These are phyloP conservation scores for Linnaemya tessellans DNA, from an alignment of 2,888 invertebrate genomes.

Conservation along the genomic window DNA sequence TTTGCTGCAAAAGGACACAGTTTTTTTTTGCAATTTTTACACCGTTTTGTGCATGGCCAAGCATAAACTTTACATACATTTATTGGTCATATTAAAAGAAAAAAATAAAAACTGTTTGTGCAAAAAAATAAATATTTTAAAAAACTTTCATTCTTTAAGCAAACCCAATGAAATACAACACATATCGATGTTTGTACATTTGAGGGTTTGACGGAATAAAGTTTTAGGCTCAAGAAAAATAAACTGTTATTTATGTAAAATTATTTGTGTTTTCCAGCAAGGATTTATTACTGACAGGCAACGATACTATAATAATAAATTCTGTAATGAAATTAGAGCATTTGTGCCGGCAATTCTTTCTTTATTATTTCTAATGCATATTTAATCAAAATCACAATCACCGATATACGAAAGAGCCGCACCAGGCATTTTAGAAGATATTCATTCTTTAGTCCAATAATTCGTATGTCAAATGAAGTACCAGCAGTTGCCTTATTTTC, in stretches of 20 bases:
- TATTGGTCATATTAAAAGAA: constrained; percentile 65
- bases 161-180: constrained; percentile 33
- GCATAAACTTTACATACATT: constrained; percentile 68
- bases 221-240: constrained; percentile 9
- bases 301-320: too few species aligned
- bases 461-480: too few species aligned
- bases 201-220: constrained; percentile 1
- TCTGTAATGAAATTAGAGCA: too few species aligned
- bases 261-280: too few species aligned
- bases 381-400: too few species aligned
- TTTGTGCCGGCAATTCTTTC: too few species aligned
- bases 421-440: too few species aligned
- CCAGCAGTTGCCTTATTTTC: too few species aligned
- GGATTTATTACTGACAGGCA: too few species aligned
- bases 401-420: too few species aligned
- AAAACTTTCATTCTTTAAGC: constrained; percentile 59
- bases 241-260: not conserved
- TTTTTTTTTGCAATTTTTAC: constrained; percentile 54
- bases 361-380: too few species aligned
- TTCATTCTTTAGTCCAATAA: too few species aligned
- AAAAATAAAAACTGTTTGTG: constrained; percentile 12
- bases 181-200: constrained; percentile 30
- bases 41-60: constrained; percentile 69
- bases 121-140: constrained; percentile 22
- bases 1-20: constrained; percentile 46